A percentile compares a stretch with the other conserved stretches of the same genome.
Evolutionary conservation across 2,888 invertebrate genomes (phyloP).

Genomic region (Nomada fabriciana): DNA sequence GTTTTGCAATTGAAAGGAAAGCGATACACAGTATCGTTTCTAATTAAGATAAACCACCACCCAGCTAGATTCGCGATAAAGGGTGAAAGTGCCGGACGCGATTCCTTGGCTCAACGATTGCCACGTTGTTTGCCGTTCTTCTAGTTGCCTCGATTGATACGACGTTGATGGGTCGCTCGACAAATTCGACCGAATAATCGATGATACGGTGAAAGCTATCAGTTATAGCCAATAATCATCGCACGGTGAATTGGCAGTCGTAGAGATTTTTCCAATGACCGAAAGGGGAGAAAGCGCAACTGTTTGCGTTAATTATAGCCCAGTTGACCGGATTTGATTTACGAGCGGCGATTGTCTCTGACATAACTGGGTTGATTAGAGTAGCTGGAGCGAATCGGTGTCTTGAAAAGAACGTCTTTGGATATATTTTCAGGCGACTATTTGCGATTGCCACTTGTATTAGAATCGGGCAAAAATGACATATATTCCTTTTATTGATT

Average conservation of each 20-base stretch:
- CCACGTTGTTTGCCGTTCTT: background rate
- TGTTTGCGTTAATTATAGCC: constrained; percentile 40
- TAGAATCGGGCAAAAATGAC: background rate
- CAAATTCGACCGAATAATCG: constrained; percentile 11
- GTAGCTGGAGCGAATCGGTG: constrained; percentile 19
- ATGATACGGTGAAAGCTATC: constrained; percentile 44
- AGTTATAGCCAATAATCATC: constrained; percentile 18
- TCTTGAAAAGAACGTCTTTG: constrained; percentile 10
- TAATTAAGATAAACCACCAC: constrained; percentile 64
- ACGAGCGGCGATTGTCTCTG: constrained; percentile 57
- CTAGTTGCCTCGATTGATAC: too few species aligned
- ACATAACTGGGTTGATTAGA: constrained; percentile 61
- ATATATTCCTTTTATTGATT: too few species aligned
- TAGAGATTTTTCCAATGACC: background rate
- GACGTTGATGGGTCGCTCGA: background rate
- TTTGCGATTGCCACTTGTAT: constrained; percentile 19
- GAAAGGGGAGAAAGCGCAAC: constrained; percentile 38
- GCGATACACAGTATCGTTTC: constrained; percentile 54
- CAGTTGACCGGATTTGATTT: constrained; percentile 49
- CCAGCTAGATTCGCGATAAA: constrained; percentile 46
- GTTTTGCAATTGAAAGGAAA: constrained; percentile 57
- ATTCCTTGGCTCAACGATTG: constrained; percentile 31
- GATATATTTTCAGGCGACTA: background rate
- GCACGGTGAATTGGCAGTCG: constrained; percentile 7
- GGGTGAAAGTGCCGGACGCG: constrained; percentile 50